Percentiles rank a stretch among this genome's conserved stretches.
Evolutionary conservation across 2,113 vertebrate genomes (phyloP).

Genomic region (Gnathonemus echidnorhynchus): DNA sequence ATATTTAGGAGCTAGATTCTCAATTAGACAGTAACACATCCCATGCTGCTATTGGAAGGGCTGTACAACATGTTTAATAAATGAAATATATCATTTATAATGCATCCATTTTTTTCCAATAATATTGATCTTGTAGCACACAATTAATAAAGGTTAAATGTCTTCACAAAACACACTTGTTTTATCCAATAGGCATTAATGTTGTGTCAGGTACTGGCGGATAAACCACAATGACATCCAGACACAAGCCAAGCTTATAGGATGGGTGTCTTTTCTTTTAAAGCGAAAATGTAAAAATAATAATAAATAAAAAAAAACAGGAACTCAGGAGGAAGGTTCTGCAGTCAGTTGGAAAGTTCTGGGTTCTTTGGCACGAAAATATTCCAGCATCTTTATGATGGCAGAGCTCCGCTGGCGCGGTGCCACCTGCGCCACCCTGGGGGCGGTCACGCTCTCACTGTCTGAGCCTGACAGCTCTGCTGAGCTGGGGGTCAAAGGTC

Average conservation of each 20-base stretch:
- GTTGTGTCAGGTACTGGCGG: not conserved
- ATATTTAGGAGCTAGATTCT: not conserved
- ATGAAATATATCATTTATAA: not conserved
- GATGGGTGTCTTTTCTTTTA: not conserved
- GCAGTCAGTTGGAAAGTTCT: not conserved
- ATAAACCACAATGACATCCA: not conserved
- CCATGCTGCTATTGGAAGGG: not conserved
- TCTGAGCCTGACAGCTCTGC: not conserved
- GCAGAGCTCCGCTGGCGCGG: not conserved
- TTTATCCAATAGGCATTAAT: not conserved
- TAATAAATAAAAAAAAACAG: not conserved
- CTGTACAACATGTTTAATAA: not conserved
- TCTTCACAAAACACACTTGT: not conserved
- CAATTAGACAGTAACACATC: not conserved
- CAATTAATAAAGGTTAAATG: not conserved
- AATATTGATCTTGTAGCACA: not conserved
- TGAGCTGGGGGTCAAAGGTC: not conserved
- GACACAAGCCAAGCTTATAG: not conserved
- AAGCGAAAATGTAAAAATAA: not conserved
- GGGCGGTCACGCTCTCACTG: not conserved
- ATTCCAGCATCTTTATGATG: not conserved
- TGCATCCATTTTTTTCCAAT: not conserved
- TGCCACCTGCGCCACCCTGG: not conserved
- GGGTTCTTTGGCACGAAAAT: not conserved
- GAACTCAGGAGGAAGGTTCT: not conserved